Evolutionary conservation across 2,888 invertebrate genomes (phyloP), one percentile per base, ranked within the genome.

Genomic region (Dascillus cervinus): DNA sequence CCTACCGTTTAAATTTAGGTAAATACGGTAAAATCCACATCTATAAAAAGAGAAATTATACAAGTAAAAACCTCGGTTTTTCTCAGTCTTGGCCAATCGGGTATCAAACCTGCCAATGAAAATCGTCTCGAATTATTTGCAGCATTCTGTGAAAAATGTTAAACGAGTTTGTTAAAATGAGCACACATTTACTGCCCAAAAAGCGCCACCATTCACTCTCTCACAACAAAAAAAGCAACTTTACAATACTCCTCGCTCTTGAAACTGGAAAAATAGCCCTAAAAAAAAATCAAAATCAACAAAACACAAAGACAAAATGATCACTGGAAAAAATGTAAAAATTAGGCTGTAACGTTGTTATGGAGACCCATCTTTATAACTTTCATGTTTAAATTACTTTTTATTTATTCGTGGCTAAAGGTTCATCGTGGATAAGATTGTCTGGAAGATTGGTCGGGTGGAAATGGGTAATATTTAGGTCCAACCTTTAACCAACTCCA

Each of bases 401-500:
- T 30, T 32, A 38, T 30, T 39, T 32, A 35, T 17, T 17, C 29
- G 22, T 44, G 40, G 42, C 43, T 40, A 42, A 43, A 41, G 41
- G 40, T 17, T 17, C 8, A 17, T 6, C 17, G 17, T 17, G 17
- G 8, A 8, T 17, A 17, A 8, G 17, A 17, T 8, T 17, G 4
- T 17, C 17, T 17, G 17, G 17, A 6, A 17, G 8, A 17, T 17
- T 17, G 17, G 17, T 17, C 17, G 17, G 17, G 8, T 17, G 17
- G 17, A 8, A 17, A n/a, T 25, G n/a, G 10, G 4, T 5, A 17
- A 27, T 9, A 27, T 9, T n/a, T 12, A 14, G 11, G 56, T 65
- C 69, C 65, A 69, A 78, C 77, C 77, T 77, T 77, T 64, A 77
- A 67, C 78, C 77, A 77, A 65, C 72, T 73, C 77, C 77, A 77